Evolutionary conservation across 2,113 vertebrate genomes (phyloP).

Genomic region (Dasypus novemcinctus): DNA sequence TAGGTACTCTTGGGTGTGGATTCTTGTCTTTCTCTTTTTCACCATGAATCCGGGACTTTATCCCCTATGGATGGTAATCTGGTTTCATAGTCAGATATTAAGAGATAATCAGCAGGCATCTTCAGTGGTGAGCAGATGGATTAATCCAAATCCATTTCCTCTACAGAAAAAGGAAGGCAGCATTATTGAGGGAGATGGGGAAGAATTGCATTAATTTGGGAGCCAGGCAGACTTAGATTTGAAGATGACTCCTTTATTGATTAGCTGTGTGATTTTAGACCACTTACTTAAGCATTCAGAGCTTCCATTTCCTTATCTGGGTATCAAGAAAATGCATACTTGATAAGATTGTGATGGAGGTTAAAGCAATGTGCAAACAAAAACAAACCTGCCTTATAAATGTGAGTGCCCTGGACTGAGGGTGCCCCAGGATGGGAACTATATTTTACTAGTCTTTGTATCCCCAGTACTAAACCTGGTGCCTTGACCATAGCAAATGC

Average conservation of each 20-base stretch:
- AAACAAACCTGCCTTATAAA: rapidly evolving
- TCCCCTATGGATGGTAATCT: background rate
- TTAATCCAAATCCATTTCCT: background rate
- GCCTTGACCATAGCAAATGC: rapidly evolving
- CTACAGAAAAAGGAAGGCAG: too few relatives aligned
- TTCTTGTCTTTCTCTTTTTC: background rate
- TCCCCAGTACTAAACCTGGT: background rate
- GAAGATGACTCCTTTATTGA: rapidly evolving
- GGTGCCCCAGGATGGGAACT: background rate
- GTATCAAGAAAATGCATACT: rapidly evolving
- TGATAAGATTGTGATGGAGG: background rate
- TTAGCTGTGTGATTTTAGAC: background rate
- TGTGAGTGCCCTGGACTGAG: background rate
- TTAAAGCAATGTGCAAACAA: background rate
- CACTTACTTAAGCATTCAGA: rapidly evolving
- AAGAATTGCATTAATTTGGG: rapidly evolving
- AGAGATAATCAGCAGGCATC: background rate
- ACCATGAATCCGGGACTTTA: rapidly evolving
- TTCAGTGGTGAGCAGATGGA: background rate
- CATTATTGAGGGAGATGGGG: too few relatives aligned
- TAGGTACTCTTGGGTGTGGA: background rate
- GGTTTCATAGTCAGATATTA: rapidly evolving
- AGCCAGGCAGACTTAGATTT: rapidly evolving
- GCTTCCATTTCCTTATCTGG: rapidly evolving
- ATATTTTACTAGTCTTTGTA: background rate